A percentile compares a stretch with the other conserved stretches of the same genome.
These are phyloP conservation scores for Echeneis naucrates DNA, from an alignment of 2,797 vertebrate genomes.

Conservation along the genomic window DNA sequence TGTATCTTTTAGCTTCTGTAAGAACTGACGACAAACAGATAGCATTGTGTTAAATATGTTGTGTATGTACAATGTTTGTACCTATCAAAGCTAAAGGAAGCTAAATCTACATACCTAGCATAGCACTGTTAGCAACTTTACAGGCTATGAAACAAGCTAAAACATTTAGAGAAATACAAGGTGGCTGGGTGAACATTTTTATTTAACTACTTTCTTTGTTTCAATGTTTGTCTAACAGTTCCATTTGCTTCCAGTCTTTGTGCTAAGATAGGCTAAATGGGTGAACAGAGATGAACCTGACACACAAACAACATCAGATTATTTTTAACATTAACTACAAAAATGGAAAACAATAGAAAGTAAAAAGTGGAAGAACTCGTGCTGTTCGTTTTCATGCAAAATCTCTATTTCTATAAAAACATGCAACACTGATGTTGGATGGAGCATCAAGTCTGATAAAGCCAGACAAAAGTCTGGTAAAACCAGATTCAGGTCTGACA, in stretches of 20 bases:
- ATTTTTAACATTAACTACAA: not conserved
- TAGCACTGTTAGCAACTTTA: not conserved
- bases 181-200: too few relatives aligned
- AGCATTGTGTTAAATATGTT: not conserved
- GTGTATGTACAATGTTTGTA: not conserved
- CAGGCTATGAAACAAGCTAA: too few relatives aligned
- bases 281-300: not conserved
- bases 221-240: too few relatives aligned
- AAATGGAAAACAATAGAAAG: constrained; percentile 4
- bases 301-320: not conserved
- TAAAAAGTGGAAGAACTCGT: constrained; percentile 19
- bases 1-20: not conserved
- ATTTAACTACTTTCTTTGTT: too few relatives aligned
- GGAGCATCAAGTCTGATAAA: not conserved
- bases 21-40: not conserved
- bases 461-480: too few relatives aligned
- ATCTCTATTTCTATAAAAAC: constrained; percentile 8
- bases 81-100: not conserved
- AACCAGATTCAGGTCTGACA: too few relatives aligned
- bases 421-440: constrained; percentile 40
- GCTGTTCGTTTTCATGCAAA: constrained; percentile 31
- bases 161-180: too few relatives aligned
- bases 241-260: not conserved
- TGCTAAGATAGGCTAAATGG: constrained; percentile 2
- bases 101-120: not conserved